phyloP scores from a whole-genome alignment of 2,113 vertebrate genomes.

The Coreoperca whiteheadi region DNA sequence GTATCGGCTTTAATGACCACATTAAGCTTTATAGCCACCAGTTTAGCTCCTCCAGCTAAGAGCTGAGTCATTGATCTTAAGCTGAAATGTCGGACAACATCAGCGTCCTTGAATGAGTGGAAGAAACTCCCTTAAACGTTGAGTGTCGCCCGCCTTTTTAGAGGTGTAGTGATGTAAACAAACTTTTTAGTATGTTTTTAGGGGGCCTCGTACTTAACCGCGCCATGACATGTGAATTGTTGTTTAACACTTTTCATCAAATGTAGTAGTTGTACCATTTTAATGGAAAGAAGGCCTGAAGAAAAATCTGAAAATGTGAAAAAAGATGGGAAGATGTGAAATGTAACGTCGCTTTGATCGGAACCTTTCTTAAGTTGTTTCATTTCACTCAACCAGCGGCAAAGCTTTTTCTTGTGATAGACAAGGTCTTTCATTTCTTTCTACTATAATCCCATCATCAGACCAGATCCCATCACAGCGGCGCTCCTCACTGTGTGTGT shows the following conservation, averaged over 20 bases:
- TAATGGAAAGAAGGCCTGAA: neutral
- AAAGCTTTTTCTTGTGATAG: too few species aligned
- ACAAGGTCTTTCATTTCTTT: too few species aligned
- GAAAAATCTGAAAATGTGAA: neutral
- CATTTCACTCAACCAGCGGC: too few species aligned
- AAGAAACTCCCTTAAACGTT: slow-evolving; percentile 1
- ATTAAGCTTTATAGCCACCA: slow-evolving; percentile 66
- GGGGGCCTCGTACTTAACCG: neutral
- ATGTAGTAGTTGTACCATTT: neutral
- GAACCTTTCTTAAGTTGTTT: too few species aligned
- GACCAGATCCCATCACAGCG: too few species aligned
- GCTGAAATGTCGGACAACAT: slow-evolving; percentile 57
- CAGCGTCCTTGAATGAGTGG: slow-evolving; percentile 59
- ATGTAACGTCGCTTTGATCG: too few species aligned
- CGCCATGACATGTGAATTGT: too few species aligned
- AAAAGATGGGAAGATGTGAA: neutral
- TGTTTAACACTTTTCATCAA: neutral
- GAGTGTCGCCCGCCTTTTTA: slow-evolving; percentile 12
- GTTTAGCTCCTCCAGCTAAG: slow-evolving; percentile 54
- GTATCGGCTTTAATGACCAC: slow-evolving; percentile 57
- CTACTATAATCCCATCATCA: too few species aligned
- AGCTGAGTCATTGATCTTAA: slow-evolving; percentile 53
- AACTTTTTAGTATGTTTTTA: neutral
- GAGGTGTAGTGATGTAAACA: neutral
- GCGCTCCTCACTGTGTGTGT: neutral